Evolutionary conservation across 2,797 vertebrate species (phyloP), one percentile per base, ranked within the genome.

Genomic region (Hylomyscus alleni): DNA sequence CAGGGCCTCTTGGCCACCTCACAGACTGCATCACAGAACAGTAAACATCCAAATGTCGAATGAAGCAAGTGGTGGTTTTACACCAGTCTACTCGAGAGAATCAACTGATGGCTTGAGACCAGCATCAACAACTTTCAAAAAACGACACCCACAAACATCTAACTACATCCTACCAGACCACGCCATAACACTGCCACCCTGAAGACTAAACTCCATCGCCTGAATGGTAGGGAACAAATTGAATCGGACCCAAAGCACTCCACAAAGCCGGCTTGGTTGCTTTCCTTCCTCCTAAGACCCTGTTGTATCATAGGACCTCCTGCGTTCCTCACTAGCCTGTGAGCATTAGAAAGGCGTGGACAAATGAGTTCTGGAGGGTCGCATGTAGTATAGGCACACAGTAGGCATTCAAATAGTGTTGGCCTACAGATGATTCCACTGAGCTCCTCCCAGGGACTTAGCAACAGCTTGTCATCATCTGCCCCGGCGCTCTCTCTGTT

Each of bases 331-430:
- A 8, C 13, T 13, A 19, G 22, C 50, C 50, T 77, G 37, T 3
- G 3, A 26, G 7, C 19, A 24, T 56, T 40, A 2, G 22, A 12
- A 78, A 22, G 12, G 24, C 44, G 1, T 1, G 0, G 19, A 8
- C 56, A 72, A 69, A 34, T 4, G 5, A 12, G 26, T 22, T 50
- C 67, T 9, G 34, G 1, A 20, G 44, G 17, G 17, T 0, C 31
- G 22, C 12, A 12, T 19, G 17, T 67, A 26, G 40, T 11, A 62
- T 17, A 80, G 50, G 20, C 37, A 20, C 3, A 9, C 6, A 29
- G 12, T 13, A 19, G 6, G 19, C 26, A 17, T n/a, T 67, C 17
- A 20, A 3, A 72, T 72, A 72, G n/a, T 37, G 69, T 37, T 72
- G 69, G n/a, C 69, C 20, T 10, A 72, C 8, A 72, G 69, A 3